Evolutionary conservation across 2,113 vertebrate species (phyloP).

Genomic region (Grantiella picta): DNA sequence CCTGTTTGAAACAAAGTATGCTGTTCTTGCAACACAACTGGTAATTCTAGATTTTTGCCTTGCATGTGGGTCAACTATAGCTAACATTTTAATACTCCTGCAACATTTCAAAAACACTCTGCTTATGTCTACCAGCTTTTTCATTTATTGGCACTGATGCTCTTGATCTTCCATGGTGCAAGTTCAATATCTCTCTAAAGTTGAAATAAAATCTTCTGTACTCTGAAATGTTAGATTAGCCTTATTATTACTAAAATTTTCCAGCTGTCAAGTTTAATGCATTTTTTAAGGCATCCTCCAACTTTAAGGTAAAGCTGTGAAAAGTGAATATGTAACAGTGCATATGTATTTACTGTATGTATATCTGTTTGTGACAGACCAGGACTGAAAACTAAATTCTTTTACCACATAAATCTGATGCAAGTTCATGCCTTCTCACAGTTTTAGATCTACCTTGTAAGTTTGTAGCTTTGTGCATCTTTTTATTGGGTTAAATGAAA

Average conservation of each 20-base stretch:
- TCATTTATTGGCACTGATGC: not conserved
- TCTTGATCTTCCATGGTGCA: not conserved
- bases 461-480: not conserved
- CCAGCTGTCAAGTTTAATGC: not conserved
- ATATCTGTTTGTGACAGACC: not conserved
- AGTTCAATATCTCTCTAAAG: not conserved
- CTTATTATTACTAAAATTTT: not conserved
- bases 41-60: not conserved
- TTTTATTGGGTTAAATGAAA: not conserved
- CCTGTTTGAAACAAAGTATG: not conserved
- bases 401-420: not conserved
- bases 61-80: not conserved
- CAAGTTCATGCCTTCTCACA: not conserved
- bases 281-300: slow-evolving; percentile 34
- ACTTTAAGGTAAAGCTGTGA: not conserved
- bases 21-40: not conserved
- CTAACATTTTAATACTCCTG: not conserved
- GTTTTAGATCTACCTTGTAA: not conserved
- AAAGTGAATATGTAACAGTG: not conserved
- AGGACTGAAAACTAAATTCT: not conserved
- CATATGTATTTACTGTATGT: not conserved
- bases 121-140: not conserved
- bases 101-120: not conserved
- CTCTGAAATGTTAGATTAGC: not conserved
- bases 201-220: not conserved